A percentile compares a stretch with the other conserved stretches of the same genome.
Conservation (phyloP, 2,113 vertebrate genomes). For the Pongo abelii region DNA sequence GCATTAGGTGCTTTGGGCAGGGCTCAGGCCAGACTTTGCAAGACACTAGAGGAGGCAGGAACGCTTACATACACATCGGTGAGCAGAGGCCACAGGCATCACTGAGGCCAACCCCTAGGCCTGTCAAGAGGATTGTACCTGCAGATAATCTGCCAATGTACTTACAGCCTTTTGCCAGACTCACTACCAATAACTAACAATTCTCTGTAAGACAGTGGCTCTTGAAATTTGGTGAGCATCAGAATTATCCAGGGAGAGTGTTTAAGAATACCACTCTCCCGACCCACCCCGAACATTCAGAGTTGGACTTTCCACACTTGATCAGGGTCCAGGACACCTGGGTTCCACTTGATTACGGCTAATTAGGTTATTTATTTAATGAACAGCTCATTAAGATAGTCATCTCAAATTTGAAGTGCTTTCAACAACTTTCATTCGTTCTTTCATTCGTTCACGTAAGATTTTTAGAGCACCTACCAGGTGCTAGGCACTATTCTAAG, state of each 20-base stretch:
- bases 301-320: not conserved
- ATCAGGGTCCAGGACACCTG: not conserved
- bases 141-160: not conserved
- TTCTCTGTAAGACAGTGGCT: not conserved
- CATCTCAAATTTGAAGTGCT: conserved; percentile 12
- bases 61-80: not conserved
- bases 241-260: not conserved
- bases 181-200: not conserved
- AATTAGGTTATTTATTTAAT: not conserved
- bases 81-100: not conserved
- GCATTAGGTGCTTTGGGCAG: not conserved
- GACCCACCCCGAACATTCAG: not conserved
- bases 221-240: not conserved
- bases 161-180: not conserved
- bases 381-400: conserved; percentile 16
- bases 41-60: not conserved
- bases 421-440: not conserved
- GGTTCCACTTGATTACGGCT: not conserved
- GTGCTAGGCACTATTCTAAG: not conserved
- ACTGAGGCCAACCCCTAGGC: not conserved
- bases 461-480: not conserved
- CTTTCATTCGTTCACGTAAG: not conserved
- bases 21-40: not conserved
- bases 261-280: not conserved
- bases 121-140: not conserved